A percentile compares a stretch with the other conserved stretches of the same genome.
phyloP scores from a whole-genome alignment of 2,797 vertebrate genomes.

The Gymnocypris eckloni region DNA sequence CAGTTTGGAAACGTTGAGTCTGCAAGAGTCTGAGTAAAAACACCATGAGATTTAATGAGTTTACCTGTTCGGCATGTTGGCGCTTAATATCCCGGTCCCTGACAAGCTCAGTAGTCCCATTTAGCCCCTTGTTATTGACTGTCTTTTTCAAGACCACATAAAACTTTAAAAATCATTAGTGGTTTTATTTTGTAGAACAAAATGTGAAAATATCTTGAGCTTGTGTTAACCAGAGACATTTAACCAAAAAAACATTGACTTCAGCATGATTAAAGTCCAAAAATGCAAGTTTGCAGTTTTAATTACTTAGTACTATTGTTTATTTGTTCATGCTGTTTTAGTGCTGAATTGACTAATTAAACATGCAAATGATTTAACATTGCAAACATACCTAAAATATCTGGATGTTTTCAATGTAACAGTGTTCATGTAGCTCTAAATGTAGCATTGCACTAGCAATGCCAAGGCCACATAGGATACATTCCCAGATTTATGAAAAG shows the following conservation, averaged over 20 bases:
- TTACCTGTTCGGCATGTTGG: background rate
- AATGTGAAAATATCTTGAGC: background rate
- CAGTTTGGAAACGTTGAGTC: background rate
- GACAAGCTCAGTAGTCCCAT: background rate
- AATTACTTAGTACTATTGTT: background rate
- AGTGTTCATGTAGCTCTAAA: background rate
- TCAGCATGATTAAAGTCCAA: background rate
- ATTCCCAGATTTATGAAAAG: background rate
- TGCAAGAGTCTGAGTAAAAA: background rate
- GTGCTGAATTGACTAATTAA: background rate
- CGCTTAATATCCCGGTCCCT: background rate
- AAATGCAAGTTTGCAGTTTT: background rate
- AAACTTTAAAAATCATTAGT: background rate
- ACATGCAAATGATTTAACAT: background rate
- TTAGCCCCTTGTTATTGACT: background rate
- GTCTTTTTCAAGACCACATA: background rate
- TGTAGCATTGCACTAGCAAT: background rate
- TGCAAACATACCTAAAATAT: constrained; percentile 1
- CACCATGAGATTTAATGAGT: background rate
- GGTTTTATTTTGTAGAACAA: background rate
- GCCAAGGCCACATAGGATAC: background rate
- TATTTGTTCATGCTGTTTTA: constrained; percentile 1
- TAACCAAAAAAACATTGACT: background rate
- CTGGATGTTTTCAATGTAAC: background rate
- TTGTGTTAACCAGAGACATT: background rate